Evolutionary conservation across 1,140 invertebrate species (phyloP), one percentile per base, ranked within the genome.

Genomic region (Diuraphis noxia): DNA sequence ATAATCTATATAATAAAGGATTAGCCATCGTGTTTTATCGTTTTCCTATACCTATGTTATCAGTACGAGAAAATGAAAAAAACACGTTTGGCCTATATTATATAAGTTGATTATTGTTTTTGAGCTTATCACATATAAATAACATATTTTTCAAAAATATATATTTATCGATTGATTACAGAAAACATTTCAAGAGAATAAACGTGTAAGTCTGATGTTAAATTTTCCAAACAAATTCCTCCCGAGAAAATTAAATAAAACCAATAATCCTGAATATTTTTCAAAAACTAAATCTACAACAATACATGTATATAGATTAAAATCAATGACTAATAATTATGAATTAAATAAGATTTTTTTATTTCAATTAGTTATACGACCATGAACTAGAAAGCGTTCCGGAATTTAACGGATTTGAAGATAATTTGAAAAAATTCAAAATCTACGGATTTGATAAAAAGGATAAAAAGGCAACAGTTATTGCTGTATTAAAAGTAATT

Each of bases 381-480:
- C 95, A 94, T 92, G 97, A 98, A 94, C 93, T 98, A 92, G 98
- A 98, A 93, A 94, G 94, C 86, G 96, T 97, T 93, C 94, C 95
- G 1, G 96, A 98, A 93, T 98, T 97, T 93, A 94, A 95, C 9
- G 96, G 95, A 34, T 97, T 98, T 92, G 95, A 95, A 92, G 97
- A 98, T 93, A 96, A 96, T 95, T 95, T 98, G 1, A 94, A 96
- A 87, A 96, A 95, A 25, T 96, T 98, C 92, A 95, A 96, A 92
- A 94, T 98, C 43, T 96, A 96, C 93, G 92, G 36, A 34, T 56
- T 49, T 46, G 30, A 89, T 38, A 25, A 81, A 41, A 40, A 91
- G 8, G 9, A 90, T 38, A 10, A 81, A 34, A 81, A 79, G 8
- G 5, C 40, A 25, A n/a, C 8, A 91, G n/a, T 34, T 79, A 38